These are phyloP conservation scores for Myiozetetes cayanensis DNA, from an alignment of 2,113 vertebrate genomes.

Conservation along the genomic window DNA sequence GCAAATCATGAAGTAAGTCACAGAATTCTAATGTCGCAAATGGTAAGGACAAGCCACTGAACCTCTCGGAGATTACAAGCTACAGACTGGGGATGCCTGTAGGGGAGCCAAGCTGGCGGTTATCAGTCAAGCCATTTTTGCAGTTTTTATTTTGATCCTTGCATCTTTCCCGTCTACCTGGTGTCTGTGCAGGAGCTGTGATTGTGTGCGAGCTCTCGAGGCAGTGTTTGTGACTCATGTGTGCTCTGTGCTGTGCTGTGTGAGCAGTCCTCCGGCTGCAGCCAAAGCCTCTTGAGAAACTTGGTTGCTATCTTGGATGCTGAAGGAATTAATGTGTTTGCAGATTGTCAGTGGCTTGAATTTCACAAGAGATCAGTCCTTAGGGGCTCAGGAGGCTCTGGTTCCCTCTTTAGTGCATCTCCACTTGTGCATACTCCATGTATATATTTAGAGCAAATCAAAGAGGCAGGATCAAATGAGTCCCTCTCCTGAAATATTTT, in stretches of 20 bases:
- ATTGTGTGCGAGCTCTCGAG: not conserved
- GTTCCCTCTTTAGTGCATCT: slow-evolving; percentile 4
- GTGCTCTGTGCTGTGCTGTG: not conserved
- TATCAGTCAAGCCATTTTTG: not conserved
- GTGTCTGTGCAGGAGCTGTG: not conserved
- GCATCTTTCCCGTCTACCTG: not conserved
- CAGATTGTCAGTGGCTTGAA: slow-evolving; percentile 22
- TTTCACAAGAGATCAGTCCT: slow-evolving; percentile 1
- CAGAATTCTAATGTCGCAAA: not conserved
- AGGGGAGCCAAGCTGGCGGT: not conserved
- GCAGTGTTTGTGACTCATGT: not conserved
- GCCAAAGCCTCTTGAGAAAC: not conserved
- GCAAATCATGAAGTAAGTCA: not conserved
- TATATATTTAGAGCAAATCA: slow-evolving; percentile 10
- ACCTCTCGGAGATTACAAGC: not conserved
- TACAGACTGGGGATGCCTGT: not conserved
- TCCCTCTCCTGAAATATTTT: not conserved
- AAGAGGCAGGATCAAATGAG: slow-evolving; percentile 6
- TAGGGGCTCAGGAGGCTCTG: not conserved
- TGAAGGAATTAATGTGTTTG: slow-evolving; percentile 8
- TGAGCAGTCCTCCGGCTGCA: not conserved
- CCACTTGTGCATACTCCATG: not conserved
- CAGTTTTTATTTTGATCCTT: not conserved
- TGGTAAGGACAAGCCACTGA: not conserved
- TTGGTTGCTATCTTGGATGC: not conserved